Evolutionary conservation across 2,113 vertebrate genomes (phyloP).

Genomic region (Nicator chloris): DNA sequence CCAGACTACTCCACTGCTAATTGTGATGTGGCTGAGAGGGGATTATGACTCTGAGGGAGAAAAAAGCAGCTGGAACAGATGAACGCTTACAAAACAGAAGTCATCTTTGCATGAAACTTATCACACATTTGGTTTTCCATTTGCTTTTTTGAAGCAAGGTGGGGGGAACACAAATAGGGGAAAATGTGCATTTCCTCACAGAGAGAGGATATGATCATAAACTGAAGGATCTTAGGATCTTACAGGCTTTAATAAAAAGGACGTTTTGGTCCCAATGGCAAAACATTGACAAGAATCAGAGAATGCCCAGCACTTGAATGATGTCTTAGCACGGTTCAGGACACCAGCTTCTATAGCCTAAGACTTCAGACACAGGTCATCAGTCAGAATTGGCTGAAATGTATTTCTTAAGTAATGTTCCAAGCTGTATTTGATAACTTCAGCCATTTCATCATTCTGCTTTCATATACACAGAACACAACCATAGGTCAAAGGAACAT

Average conservation of each 20-base stretch:
- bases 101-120: neutral
- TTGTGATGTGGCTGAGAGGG: neutral
- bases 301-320: neutral
- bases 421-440: neutral
- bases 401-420: neutral
- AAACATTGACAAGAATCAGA: neutral
- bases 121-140: neutral
- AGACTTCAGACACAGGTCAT: neutral
- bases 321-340: neutral
- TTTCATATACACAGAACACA: neutral
- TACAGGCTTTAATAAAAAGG: neutral
- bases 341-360: neutral
- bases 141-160: neutral
- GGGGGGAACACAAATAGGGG: neutral
- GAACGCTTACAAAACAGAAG: neutral
- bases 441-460: neutral
- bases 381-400: neutral
- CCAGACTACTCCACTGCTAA: neutral
- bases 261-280: neutral
- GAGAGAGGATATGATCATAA: neutral
- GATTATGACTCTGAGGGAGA: neutral
- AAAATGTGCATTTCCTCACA: rapidly evolving
- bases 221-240: neutral
- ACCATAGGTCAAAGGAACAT: neutral
- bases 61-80: neutral